Evolutionary conservation across 35 echinoderm and acorn worm species (phyloP).

Genomic region (Acanthaster planci): DNA sequence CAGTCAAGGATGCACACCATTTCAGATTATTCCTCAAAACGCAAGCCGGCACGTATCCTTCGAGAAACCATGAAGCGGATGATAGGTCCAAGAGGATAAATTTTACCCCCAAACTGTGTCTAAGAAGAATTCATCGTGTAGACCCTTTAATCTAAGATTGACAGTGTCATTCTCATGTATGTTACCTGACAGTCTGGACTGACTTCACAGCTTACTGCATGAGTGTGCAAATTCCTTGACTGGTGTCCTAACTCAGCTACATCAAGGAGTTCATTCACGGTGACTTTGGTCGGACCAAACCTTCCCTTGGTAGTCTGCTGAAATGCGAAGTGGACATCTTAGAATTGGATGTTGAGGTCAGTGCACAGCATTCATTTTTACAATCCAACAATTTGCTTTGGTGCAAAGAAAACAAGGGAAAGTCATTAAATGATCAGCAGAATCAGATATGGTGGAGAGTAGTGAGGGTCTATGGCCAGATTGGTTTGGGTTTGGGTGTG

Average conservation of each 20-base stretch:
- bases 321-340: slow-evolving; percentile 82
- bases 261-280: slow-evolving; percentile 99
- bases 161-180: too few relatives aligned
- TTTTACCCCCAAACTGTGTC: too few relatives aligned
- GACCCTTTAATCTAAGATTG: too few relatives aligned
- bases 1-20: slow-evolving; percentile 72
- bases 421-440: too few relatives aligned
- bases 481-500: too few relatives aligned
- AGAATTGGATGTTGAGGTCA: slow-evolving; percentile 89
- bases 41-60: slow-evolving; percentile 99
- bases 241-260: slow-evolving; percentile 57
- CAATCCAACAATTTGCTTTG: neutral
- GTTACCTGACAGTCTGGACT: too few relatives aligned
- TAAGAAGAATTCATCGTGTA: too few relatives aligned
- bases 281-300: slow-evolving; percentile 91
- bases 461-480: too few relatives aligned
- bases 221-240: slow-evolving; percentile 17
- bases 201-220: too few relatives aligned
- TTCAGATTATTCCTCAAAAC: slow-evolving; percentile 85
- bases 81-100: too few relatives aligned
- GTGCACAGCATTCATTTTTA: neutral
- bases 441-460: too few relatives aligned
- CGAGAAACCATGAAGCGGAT: neutral
- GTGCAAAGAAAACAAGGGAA: neutral
- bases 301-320: slow-evolving; percentile 66